Base-by-base conservation (phyloP, 2,113 vertebrate species). In the Condylura cristata region DNA sequence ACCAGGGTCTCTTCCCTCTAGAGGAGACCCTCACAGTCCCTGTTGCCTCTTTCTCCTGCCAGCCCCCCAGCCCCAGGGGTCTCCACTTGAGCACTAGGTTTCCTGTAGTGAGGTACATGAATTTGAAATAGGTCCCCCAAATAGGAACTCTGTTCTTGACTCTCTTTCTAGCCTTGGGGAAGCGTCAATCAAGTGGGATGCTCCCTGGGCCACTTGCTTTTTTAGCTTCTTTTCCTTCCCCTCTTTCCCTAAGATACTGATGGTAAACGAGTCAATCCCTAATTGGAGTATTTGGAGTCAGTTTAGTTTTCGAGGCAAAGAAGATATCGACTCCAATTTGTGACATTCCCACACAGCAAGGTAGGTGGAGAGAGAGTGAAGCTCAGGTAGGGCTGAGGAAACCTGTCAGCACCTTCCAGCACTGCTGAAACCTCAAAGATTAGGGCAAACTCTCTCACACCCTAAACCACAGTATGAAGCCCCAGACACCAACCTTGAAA, bases 401-500 rank as follows among this genome's bases (percentile, higher is more conserved):
- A 95, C 18, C 53, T 41, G 17, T 53, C 26, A 9, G 48, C n/a
- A 48, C 37, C 4, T 10, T 39, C n/a, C 48, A 63, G 39, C 81
- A 44, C 46, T 53, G 3, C 0, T 5, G 1, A 68, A 56, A 85
- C 44, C 51, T 75, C 56, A 71, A 93, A 22, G 61, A 74, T 80
- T n/a, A 68, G 32, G n/a, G 44, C 28, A 75, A 48, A 65, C 16
- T 48, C 66, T 48, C 13, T 66, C 12, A 79, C 20, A 46, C 48
- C 84, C 76, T 2, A 86, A 78, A 85, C 30, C 32, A 1, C n/a
- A 48, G 37, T 56, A 60, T 7, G 53, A 86, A 83, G 66, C 46
- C 90, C 39, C 53, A 90, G 93, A 56, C 79, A 70, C 32, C n/a
- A 94, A 71, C n/a, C 46, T 83, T 84, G 39, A 94, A 74, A 86